These are phyloP conservation scores for Bruchidius siliquastri DNA, from an alignment of 2,888 invertebrate genomes.

Conservation along the genomic window DNA sequence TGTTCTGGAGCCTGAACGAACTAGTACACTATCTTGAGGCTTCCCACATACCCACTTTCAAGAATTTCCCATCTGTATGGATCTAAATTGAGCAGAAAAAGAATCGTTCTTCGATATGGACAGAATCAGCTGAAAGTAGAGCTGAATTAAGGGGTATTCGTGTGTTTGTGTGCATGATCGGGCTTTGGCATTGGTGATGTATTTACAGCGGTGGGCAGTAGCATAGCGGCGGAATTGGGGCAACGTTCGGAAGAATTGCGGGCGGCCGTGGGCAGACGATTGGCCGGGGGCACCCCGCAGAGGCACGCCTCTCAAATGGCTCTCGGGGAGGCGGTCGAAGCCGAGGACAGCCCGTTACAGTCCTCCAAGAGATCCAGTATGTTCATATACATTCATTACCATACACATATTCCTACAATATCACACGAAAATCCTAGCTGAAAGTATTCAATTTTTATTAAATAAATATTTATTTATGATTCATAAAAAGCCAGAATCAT, in stretches of 20 bases:
- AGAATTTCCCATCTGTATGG: too few relatives aligned
- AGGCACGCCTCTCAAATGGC: conserved; percentile 44
- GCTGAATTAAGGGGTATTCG: neutral
- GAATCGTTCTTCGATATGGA: too few relatives aligned
- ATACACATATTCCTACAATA: too few relatives aligned
- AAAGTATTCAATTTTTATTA: too few relatives aligned
- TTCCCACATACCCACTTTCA: too few relatives aligned
- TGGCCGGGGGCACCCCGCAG: conserved; percentile 51
- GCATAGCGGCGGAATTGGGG: neutral
- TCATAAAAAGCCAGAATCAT: too few relatives aligned
- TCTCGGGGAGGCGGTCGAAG: conserved; percentile 69
- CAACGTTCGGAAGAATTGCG: conserved; percentile 39
- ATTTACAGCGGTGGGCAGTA: neutral
- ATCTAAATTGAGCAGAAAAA: too few relatives aligned
- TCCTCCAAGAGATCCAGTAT: conserved; percentile 81
- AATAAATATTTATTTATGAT: too few relatives aligned
- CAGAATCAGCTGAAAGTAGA: too few relatives aligned
- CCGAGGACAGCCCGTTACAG: conserved; percentile 80
- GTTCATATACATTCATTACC: conserved; percentile 46
- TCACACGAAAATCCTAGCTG: too few relatives aligned
- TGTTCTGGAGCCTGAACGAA: too few relatives aligned
- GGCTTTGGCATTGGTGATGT: conserved; percentile 8
- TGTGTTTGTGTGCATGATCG: neutral
- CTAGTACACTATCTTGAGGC: too few relatives aligned
- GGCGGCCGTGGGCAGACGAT: conserved; percentile 50